Evolutionary conservation across 1,140 invertebrate genomes (phyloP), one percentile per base, ranked within the genome.

Genomic region (Hormaphis cornu): DNA sequence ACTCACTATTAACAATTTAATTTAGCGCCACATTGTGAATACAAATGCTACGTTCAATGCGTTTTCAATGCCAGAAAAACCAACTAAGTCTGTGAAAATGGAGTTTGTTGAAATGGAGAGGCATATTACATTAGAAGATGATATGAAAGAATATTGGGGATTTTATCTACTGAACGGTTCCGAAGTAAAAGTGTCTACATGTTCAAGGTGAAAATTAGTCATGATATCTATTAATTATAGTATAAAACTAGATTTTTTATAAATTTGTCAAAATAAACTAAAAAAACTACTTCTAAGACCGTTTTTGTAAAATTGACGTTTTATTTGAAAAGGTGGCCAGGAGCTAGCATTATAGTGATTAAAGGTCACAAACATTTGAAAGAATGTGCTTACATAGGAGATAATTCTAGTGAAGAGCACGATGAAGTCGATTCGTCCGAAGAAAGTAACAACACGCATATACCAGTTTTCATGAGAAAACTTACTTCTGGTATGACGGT

Each of bases 111-210:
- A 82, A 9, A 88, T 89, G 86, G 84, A 83, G 1, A 80, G 88
- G 53, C 80, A 86, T 70, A 74, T 89, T 58, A 78, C 82, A 14
- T 76, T 90, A n/a, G 83, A 86, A 66, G 88, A 90, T 74, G 88
- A 90, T 73, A 86, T 87, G 80, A 90, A 89, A 76, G 88, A 90
- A 76, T 90, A 89, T 75, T 90, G 88, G 88, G 88, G 88, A 9
- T 90, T 90, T 76, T 90, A 89, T 75, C 77, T 91, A n/a, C 78
- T 89, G 1, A 82, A 83, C 73, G 88, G 87, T 3, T 89, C 88
- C 12, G 83, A 81, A 7, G 86, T 89, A 5, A 87, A 84, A 1
- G 83, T 91, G 1, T 87, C 86, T 1, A 82, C 86, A 69, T 91
- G 89, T 78, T 84, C 86, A 8, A 85, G 86, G 86, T 87, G 56